These are phyloP conservation scores for Aphodius granarius DNA, from an alignment of 2,888 invertebrate species.

Conservation along the genomic window DNA sequence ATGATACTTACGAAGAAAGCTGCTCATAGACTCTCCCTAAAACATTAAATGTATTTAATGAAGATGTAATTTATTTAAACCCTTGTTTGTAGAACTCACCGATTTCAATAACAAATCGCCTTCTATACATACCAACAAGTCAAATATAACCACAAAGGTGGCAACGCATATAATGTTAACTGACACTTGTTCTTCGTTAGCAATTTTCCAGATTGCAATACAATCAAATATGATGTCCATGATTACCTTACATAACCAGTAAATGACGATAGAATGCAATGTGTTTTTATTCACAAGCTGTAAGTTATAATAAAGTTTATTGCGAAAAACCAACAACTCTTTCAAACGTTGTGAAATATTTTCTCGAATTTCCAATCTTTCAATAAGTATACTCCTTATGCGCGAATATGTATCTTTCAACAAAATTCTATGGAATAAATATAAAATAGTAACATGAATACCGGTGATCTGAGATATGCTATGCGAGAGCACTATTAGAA, in stretches of 20 bases:
- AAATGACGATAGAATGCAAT: neutral
- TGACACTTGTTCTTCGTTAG: neutral
- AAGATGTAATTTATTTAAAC: neutral
- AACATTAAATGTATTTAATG: neutral
- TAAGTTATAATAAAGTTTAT: neutral
- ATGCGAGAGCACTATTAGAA: too few relatives aligned
- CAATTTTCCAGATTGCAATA: neutral
- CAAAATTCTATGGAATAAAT: neutral
- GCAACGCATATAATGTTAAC: neutral
- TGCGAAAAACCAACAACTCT: neutral
- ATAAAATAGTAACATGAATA: neutral
- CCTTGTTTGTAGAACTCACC: neutral
- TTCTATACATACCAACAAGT: neutral
- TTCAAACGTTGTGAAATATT: neutral
- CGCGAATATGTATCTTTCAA: neutral
- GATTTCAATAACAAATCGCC: neutral
- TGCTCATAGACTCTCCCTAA: neutral
- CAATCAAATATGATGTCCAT: neutral
- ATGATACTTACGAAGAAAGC: neutral
- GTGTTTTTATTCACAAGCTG: neutral
- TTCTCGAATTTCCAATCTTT: neutral
- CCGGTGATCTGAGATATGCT: too few relatives aligned
- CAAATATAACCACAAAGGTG: neutral
- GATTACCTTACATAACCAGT: neutral
- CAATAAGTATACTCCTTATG: neutral